phyloP scores from a whole-genome alignment of 2,113 vertebrate genomes.

The Emydura subglobosa region DNA sequence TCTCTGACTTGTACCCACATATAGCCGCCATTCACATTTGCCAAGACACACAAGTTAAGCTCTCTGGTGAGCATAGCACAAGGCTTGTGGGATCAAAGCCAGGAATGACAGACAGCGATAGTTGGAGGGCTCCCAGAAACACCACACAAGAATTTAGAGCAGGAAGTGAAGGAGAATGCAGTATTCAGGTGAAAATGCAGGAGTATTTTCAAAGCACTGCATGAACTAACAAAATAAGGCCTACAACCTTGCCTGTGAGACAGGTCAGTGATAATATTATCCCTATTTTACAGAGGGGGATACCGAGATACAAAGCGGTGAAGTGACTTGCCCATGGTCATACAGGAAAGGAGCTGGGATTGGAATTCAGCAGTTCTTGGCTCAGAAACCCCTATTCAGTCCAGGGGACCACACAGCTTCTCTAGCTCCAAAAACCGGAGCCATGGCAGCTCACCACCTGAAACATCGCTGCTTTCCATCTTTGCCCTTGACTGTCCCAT shows the following conservation, averaged over 20 bases:
- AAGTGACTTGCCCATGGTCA: neutral
- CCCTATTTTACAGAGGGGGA: neutral
- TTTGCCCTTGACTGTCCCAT: constrained; percentile 61
- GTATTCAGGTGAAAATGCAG: neutral
- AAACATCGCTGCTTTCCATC: constrained; percentile 29
- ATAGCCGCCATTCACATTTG: neutral
- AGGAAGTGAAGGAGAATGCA: neutral
- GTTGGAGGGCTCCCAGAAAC: neutral
- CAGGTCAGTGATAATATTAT: neutral
- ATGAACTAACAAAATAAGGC: neutral
- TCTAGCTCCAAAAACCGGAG: neutral
- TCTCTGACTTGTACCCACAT: neutral
- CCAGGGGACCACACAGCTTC: neutral
- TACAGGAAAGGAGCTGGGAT: neutral
- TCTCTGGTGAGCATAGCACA: neutral
- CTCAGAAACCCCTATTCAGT: neutral
- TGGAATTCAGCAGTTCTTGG: neutral
- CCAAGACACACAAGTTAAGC: neutral
- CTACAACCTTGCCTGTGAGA: neutral
- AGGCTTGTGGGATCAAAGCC: neutral
- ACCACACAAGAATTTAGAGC: neutral
- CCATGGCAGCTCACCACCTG: neutral
- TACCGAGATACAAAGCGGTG: neutral
- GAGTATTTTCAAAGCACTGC: neutral
- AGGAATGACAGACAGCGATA: neutral